Evolutionary conservation across 1,140 invertebrate species (phyloP), one percentile per base, ranked within the genome.

Genomic region (Macrobrachium nipponense): DNA sequence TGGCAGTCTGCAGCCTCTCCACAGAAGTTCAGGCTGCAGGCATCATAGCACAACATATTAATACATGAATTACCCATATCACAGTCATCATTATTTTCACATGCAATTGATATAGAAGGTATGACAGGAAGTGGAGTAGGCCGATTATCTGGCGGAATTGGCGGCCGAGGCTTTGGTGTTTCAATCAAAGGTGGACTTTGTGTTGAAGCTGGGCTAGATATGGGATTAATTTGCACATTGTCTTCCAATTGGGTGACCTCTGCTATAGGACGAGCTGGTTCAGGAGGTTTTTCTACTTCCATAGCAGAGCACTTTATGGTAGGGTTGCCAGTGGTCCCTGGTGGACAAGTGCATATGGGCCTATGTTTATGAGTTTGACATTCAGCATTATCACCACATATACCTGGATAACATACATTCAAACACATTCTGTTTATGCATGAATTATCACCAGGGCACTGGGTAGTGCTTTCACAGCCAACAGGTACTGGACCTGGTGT

Each of bases 331-430:
- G 93, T 80, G 93, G 94, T 90, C 89, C 92, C 93, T 60, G 91
- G 89, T n/a, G 95, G 94, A 90, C 97, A 98, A 90, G 95, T 94
- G 89, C 97, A 98, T 4, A 96, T 92, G 0, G 96, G 93, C 66
- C 96, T 91, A 89, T 98, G 97, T 89, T 96, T 95, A 88, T 95
- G 93, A 2, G 96, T 94, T 20, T 93, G 92, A 89, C 97, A 98
- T 90, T 96, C 94, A 1, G 96, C 96, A 82, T 94, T 91, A 83
- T 97, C 93, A 27, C 97, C 97, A 92, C 97, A 91, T 10, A 88
- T 90, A 75, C 91, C 92, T 89, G 95, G 95, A 20, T 92, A 91
- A 12, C 94, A 90, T 62, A 88, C 70, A 72, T 88, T 81, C 20
- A 86, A 66, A 82, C 87, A 88, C 20, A 87, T 43, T 61, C 27